A percentile compares a stretch with the other conserved stretches of the same genome.
These are phyloP conservation scores for Euphonia xanthogaster DNA, from an alignment of 2,797 vertebrate species.

Conservation along the genomic window DNA sequence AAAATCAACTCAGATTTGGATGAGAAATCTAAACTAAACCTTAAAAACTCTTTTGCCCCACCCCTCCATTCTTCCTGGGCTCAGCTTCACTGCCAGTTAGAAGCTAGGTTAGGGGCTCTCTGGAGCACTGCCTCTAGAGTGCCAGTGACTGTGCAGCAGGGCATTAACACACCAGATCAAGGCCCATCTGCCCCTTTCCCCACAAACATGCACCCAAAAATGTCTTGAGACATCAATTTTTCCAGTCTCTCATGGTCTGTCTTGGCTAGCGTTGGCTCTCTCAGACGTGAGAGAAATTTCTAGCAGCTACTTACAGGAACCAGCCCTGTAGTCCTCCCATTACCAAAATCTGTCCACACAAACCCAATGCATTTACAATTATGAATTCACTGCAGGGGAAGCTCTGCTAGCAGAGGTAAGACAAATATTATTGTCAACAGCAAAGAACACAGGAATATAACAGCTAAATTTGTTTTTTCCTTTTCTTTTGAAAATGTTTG, in stretches of 20 bases:
- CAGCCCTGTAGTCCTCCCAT: not conserved
- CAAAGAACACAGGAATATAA: not conserved
- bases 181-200: not conserved
- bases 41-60: not conserved
- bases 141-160: not conserved
- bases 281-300: not conserved
- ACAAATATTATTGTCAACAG: not conserved
- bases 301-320: not conserved
- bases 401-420: not conserved
- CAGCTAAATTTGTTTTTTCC: not conserved
- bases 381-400: not conserved
- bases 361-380: not conserved
- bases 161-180: not conserved
- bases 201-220: not conserved
- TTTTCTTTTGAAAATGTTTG: not conserved
- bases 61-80: fast-evolving
- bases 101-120: not conserved
- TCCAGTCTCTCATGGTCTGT: no score
- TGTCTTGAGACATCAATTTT: not conserved
- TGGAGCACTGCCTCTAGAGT: not conserved
- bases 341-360: not conserved
- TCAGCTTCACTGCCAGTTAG: not conserved
- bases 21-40: not conserved
- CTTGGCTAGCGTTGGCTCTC: not conserved
- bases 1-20: not conserved